Conservation (phyloP, 2,797 vertebrate genomes). For the Borostomias antarcticus region DNA sequence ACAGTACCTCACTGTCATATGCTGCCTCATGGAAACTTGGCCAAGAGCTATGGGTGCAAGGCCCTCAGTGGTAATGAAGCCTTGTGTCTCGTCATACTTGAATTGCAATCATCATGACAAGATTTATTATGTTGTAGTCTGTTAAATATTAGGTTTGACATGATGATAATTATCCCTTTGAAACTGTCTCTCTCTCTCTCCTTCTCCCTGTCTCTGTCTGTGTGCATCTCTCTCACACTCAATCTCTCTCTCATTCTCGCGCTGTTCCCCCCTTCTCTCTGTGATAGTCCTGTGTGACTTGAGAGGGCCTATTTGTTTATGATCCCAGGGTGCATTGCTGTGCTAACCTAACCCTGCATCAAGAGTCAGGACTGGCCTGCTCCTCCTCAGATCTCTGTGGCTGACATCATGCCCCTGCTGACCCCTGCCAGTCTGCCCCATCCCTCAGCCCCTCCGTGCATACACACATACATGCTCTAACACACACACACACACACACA, state of each 20-base stretch:
- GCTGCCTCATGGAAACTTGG: slow-evolving; percentile 58
- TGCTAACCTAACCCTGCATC: slow-evolving; percentile 15
- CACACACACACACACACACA: slow-evolving; percentile 18
- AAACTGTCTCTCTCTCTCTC: background rate
- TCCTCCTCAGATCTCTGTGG: slow-evolving; percentile 50
- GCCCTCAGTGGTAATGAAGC: slow-evolving; percentile 52
- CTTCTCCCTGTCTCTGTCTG: background rate
- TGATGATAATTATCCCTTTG: background rate
- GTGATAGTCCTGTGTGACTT: slow-evolving; percentile 36
- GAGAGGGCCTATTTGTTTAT: slow-evolving; percentile 33
- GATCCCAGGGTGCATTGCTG: slow-evolving; percentile 22
- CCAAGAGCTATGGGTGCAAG: slow-evolving; percentile 53
- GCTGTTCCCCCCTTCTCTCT: background rate
- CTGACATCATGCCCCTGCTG: slow-evolving; percentile 32
- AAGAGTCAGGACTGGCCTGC: background rate
- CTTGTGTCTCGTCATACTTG: slow-evolving; percentile 50
- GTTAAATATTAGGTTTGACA: background rate
- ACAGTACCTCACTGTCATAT: slow-evolving; percentile 60
- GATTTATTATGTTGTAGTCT: slow-evolving; percentile 10
- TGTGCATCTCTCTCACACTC: background rate
- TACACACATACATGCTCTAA: slow-evolving; percentile 12
- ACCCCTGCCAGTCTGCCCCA: slow-evolving; percentile 36
- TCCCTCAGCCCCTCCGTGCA: slow-evolving; percentile 17
- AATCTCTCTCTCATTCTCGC: background rate
- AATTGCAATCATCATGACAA: slow-evolving; percentile 37